Base-by-base conservation (phyloP, 2,888 invertebrate genomes). In the Andrena chrysosceles region DNA sequence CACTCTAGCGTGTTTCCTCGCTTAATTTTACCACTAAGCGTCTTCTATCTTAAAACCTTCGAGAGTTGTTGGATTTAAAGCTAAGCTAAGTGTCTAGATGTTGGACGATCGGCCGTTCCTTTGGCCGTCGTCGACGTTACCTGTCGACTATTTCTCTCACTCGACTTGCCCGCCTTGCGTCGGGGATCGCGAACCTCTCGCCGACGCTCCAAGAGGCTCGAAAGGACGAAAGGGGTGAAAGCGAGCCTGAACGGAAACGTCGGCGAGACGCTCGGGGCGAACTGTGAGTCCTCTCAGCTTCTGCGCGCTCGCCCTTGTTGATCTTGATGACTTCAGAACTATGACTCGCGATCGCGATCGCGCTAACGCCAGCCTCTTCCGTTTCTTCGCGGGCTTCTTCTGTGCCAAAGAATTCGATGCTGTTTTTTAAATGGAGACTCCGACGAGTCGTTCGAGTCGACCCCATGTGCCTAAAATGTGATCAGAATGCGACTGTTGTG, bases 401-500 rank as follows among this genome's bases (percentile, higher is more conserved):
- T 81, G 60, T 59, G 68, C 42, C 85, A 87, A 87, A 85, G 72
- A 85, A 83, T 80, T 73, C 81, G 77, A 86, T 84, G 80, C 60
- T 63, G 54, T 35, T 71, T 66, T 62, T 83, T 70, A 56, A 76
- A 81, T 82, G 81, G 63, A 74, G 60, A 85, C 84, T 86, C 80
- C 71, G 79, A 71, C 78, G 77, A 74, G 76, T 81, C 79, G 67
- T 77, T 75, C 75, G 77, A 81, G 85, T 85, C 86, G 85, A 83
- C 86, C 83, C 75, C 74, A 85, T 87, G 85, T 90, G 88, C 88
- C 88, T 88, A 80, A 88, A 88, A 82, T 83, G 77, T 83, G 83
- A 84, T 85, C 73, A 68, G 83, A 84, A 72, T 54, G 73, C 62
- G 66, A 54, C 63, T 66, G 63, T 72, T 81, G 42, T 62, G 56